A percentile compares a stretch with the other conserved stretches of the same genome.
These are phyloP conservation scores for Choreutis nemorana DNA, from an alignment of 2,888 invertebrate genomes.

Conservation along the genomic window DNA sequence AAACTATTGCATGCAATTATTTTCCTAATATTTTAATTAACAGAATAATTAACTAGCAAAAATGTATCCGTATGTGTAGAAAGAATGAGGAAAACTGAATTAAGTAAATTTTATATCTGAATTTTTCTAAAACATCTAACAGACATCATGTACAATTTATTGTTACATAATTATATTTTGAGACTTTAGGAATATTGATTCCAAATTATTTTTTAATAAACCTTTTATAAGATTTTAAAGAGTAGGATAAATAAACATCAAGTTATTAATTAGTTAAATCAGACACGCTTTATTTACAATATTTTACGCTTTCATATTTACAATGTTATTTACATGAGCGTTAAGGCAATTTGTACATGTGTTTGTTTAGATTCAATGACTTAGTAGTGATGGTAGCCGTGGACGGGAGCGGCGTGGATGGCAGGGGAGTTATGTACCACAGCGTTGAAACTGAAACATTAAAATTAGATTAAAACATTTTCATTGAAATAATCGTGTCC, in stretches of 20 bases:
- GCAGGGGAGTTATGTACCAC: conserved; percentile 51
- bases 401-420: conserved; percentile 34
- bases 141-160: too few relatives aligned
- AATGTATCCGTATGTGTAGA: too few relatives aligned
- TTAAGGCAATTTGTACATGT: too few relatives aligned
- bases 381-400: conserved; percentile 31
- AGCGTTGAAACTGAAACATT: conserved; percentile 50
- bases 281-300: conserved; percentile 21
- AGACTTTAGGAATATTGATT: neutral
- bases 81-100: too few relatives aligned
- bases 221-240: neutral
- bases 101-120: too few relatives aligned
- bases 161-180: too few relatives aligned
- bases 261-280: conserved; percentile 5
- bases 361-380: too few relatives aligned
- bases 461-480: neutral
- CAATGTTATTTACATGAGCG: conserved; percentile 17
- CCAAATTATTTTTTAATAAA: neutral
- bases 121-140: too few relatives aligned
- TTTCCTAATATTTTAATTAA: too few relatives aligned
- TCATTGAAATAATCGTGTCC: neutral
- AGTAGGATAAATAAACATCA: neutral
- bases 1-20: too few relatives aligned
- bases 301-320: conserved; percentile 11
- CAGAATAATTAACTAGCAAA: too few relatives aligned